These are phyloP conservation scores for Eupleurogrammus muticus DNA, from an alignment of 2,797 vertebrate genomes.

Conservation along the genomic window DNA sequence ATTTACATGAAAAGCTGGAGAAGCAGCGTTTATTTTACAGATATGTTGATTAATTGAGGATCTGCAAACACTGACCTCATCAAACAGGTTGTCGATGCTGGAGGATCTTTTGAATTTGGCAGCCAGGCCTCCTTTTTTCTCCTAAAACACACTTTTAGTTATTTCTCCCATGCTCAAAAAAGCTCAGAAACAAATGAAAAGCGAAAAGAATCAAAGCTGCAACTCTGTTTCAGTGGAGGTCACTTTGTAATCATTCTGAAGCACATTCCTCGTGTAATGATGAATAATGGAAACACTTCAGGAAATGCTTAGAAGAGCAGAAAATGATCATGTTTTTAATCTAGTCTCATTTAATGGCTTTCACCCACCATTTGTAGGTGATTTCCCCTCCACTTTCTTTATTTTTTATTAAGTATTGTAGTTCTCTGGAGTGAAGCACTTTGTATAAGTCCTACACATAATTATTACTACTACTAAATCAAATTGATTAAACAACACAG, in stretches of 20 bases:
- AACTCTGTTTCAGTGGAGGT: too few species aligned
- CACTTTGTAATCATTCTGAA: not conserved
- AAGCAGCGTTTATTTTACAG: too few species aligned
- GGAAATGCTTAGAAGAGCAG: too few species aligned
- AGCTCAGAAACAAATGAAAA: not conserved
- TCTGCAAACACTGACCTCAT: slow-evolving; percentile 58
- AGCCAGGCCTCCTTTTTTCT: slow-evolving; percentile 62
- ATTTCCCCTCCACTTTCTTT: not conserved
- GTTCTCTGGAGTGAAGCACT: not conserved
- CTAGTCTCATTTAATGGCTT: not conserved
- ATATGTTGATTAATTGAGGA: too few species aligned
- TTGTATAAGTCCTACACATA: too few species aligned
- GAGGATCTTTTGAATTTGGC: slow-evolving; percentile 66
- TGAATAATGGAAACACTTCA: not conserved
- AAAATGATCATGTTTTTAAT: not conserved
- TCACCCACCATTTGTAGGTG: not conserved
- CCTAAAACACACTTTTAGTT: slow-evolving; percentile 50
- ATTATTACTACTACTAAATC: too few species aligned
- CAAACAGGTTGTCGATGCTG: slow-evolving; percentile 68
- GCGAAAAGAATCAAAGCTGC: not conserved
- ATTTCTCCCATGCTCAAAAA: not conserved
- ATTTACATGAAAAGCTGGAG: too few species aligned
- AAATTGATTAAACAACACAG: not conserved
- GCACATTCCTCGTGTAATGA: not conserved
- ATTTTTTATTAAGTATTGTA: not conserved